phyloP scores from a whole-genome alignment of 35 echinoderm and acorn worm genomes.

The Apostichopus parvimensis region DNA sequence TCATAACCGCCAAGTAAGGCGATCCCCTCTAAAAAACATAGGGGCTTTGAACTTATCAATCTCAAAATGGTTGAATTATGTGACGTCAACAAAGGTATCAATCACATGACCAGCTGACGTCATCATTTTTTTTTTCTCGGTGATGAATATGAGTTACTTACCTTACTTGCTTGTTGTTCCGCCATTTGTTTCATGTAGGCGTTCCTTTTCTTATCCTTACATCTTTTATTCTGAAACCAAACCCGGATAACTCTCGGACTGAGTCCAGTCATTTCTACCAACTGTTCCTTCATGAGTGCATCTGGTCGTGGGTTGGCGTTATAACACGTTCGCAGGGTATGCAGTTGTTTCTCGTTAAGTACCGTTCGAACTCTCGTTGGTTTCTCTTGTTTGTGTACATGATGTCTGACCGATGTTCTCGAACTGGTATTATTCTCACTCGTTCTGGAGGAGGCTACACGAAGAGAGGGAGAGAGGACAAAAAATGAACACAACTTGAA shows the following conservation, averaged over 20 bases:
- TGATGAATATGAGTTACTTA: slow-evolving; percentile 36
- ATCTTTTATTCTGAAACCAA: slow-evolving; percentile 99
- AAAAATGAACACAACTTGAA: neutral
- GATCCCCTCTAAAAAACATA: no score
- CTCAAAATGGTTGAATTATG: no score
- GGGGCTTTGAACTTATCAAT: no score
- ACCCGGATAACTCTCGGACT: slow-evolving; percentile 96
- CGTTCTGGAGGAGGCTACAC: slow-evolving; percentile 20
- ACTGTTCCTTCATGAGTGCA: slow-evolving; percentile 98
- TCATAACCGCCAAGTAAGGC: no score
- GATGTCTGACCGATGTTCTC: slow-evolving; percentile 77
- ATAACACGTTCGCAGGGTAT: slow-evolving; percentile 96
- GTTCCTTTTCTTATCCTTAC: slow-evolving; percentile 96
- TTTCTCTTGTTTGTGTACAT: slow-evolving; percentile 96
- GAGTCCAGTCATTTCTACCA: slow-evolving; percentile 94
- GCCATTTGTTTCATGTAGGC: slow-evolving; percentile 89
- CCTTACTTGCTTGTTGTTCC: slow-evolving; percentile 91
- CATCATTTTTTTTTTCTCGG: no score
- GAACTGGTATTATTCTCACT: slow-evolving; percentile 74
- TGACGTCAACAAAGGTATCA: no score
- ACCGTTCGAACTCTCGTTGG: slow-evolving; percentile 95
- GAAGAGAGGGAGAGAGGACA: neutral
- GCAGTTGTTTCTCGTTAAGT: slow-evolving; percentile 99
- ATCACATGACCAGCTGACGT: no score
- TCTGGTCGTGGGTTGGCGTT: slow-evolving; percentile 94